These are phyloP conservation scores for Ricordea florida DNA, from an alignment of 92 coral and sea anemone genomes.

Conservation along the genomic window DNA sequence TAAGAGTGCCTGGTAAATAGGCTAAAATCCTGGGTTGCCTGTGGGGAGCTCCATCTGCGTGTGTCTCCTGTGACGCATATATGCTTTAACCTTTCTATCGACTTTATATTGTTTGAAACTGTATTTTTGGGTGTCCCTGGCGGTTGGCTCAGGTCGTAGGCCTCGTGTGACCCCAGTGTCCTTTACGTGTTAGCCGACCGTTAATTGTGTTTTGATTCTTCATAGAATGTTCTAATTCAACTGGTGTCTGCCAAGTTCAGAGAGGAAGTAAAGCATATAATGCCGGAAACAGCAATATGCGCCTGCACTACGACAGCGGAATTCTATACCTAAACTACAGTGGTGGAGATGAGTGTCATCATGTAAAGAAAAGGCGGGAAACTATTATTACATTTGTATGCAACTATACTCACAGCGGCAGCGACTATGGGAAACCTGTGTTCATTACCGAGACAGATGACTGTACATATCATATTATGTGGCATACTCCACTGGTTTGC, in stretches of 20 bases:
- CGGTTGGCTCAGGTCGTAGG: no score
- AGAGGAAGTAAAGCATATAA: slow-evolving; percentile 3
- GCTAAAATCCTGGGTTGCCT: no score
- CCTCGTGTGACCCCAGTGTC: no score
- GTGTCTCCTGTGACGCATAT: no score
- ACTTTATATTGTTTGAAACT: no score
- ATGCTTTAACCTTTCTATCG: no score
- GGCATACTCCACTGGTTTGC: slow-evolving; percentile 88
- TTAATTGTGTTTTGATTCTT: no score
- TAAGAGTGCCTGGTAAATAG: no score
- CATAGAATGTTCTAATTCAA: slow-evolving; percentile 20
- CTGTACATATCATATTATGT: slow-evolving; percentile 76
- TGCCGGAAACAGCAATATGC: slow-evolving; percentile 76
- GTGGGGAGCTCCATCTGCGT: no score
- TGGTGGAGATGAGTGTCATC: slow-evolving; percentile 74
- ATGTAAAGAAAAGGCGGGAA: slow-evolving; percentile 53
- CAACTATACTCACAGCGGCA: slow-evolving; percentile 6
- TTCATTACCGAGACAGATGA: slow-evolving; percentile 75
- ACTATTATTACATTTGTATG: slow-evolving; percentile 91
- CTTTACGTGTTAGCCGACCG: no score
- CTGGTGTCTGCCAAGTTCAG: slow-evolving; percentile 67
- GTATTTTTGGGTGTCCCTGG: no score
- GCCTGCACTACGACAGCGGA: slow-evolving; percentile 72
- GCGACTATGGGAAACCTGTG: slow-evolving; percentile 61
- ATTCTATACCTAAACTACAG: slow-evolving; percentile 67